Percentiles rank a stretch among this genome's conserved stretches.
Conservation (phyloP, 2,888 invertebrate species). For the Troilus luridus region DNA sequence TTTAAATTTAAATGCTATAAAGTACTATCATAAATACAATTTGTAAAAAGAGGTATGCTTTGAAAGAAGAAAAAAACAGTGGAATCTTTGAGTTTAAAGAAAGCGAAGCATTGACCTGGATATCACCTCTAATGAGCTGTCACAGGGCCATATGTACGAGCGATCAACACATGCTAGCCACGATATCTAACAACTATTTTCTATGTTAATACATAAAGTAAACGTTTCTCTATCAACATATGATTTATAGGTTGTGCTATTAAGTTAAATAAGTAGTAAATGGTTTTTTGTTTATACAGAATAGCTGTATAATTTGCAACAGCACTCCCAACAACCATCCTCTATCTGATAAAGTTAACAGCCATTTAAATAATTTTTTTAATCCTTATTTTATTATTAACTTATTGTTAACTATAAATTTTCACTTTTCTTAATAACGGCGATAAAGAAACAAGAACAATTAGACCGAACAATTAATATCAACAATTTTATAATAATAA, state of each 20-base stretch:
- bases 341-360: no score
- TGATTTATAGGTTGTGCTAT: not conserved
- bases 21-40: no score
- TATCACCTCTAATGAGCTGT: not conserved
- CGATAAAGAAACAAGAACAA: no score
- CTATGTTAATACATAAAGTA: not conserved
- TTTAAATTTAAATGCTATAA: no score
- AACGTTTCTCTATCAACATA: not conserved
- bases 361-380: no score
- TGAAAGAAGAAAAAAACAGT: not conserved
- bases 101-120: conserved; percentile 1
- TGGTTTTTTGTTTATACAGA: not conserved
- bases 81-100: not conserved
- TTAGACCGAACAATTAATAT: no score
- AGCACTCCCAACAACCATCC: no score
- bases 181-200: not conserved
- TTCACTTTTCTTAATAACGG: no score
- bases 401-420: no score
- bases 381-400: no score
- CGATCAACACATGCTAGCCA: not conserved
- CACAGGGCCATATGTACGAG: not conserved
- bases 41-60: not conserved
- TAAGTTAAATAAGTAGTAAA: not conserved
- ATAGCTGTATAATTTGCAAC: no score
- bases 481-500: no score